These are phyloP conservation scores for Heteromyza rotundicornis DNA, from an alignment of 2,888 invertebrate genomes.

Conservation along the genomic window DNA sequence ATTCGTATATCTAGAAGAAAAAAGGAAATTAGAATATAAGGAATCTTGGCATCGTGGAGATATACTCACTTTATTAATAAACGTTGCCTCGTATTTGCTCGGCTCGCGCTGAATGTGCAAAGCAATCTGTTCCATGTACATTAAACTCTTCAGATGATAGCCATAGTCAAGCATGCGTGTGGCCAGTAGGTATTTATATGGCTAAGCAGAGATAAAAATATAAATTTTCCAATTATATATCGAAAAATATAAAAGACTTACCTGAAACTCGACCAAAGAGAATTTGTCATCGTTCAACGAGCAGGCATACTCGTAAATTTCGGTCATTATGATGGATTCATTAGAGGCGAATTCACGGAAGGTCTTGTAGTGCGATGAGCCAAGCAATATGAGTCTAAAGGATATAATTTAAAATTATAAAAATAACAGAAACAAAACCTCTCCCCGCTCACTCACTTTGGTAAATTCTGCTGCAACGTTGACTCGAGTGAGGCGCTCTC, in stretches of 20 bases:
- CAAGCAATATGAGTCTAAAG: conserved; percentile 80
- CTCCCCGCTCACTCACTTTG: conserved; percentile 37
- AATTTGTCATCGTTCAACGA: conserved; percentile 78
- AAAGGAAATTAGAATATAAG: conserved; percentile 5
- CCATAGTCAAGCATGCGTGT: conserved; percentile 80
- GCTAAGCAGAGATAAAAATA: conserved; percentile 64
- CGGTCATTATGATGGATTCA: conserved; percentile 91
- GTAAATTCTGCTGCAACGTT: conserved; percentile 51
- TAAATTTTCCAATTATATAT: not conserved
- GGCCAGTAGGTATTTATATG: conserved; percentile 85
- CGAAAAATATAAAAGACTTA: conserved; percentile 55
- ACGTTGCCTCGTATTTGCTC: conserved; percentile 63
- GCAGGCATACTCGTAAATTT: conserved; percentile 93
- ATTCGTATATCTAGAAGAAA: conserved; percentile 60
- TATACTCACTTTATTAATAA: conserved; percentile 64
- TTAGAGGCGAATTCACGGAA: conserved; percentile 76
- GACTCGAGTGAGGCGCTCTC: conserved; percentile 48
- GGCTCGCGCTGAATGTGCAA: conserved; percentile 70
- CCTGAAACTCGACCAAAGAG: conserved; percentile 77
- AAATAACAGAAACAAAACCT: not conserved
- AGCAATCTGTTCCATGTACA: conserved; percentile 83
- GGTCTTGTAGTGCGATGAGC: conserved; percentile 72
- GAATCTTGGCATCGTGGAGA: too few relatives aligned
- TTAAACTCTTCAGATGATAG: conserved; percentile 77
- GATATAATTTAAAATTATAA: conserved; percentile 25